Evolutionary conservation across 1,140 invertebrate species (phyloP).

Genomic region (Saccostrea echinata): DNA sequence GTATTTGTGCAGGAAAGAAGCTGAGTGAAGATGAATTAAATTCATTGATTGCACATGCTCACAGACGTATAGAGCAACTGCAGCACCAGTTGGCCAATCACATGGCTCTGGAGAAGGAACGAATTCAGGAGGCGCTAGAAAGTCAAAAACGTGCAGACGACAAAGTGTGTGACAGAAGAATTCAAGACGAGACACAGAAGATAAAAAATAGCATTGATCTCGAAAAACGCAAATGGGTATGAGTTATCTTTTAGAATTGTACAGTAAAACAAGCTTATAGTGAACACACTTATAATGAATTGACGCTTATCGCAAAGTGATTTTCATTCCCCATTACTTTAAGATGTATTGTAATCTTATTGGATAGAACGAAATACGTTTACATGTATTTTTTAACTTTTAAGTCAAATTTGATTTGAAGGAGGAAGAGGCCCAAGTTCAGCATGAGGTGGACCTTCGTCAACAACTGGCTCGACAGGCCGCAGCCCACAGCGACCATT

Average conservation of each 20-base stretch:
- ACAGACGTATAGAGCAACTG: conserved; percentile 81
- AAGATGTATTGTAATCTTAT: too few species aligned
- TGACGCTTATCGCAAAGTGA: too few species aligned
- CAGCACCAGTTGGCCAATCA: conserved; percentile 81
- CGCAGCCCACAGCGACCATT: conserved; percentile 90
- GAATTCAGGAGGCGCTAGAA: conserved; percentile 73
- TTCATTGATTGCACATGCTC: conserved; percentile 81
- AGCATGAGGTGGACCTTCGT: conserved; percentile 88
- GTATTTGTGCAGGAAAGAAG: conserved; percentile 42
- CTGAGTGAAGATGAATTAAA: conserved; percentile 82
- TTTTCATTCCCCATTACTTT: too few species aligned
- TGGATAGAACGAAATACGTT: too few species aligned
- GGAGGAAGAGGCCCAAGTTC: conserved; percentile 84
- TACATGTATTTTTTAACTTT: too few species aligned
- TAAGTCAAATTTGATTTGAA: conserved; percentile 68
- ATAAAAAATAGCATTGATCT: conserved; percentile 70
- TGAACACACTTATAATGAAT: too few species aligned
- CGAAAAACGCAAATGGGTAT: conserved; percentile 77
- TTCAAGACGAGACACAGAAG: conserved; percentile 68
- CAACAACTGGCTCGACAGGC: conserved; percentile 89
- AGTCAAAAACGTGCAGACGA: conserved; percentile 75
- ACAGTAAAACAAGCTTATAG: too few species aligned
- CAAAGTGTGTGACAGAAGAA: conserved; percentile 61
- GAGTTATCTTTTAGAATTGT: neutral
- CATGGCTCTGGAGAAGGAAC: conserved; percentile 75